These are phyloP conservation scores for Chaenocephalus aceratus DNA, from an alignment of 2,113 vertebrate genomes.

Conservation along the genomic window DNA sequence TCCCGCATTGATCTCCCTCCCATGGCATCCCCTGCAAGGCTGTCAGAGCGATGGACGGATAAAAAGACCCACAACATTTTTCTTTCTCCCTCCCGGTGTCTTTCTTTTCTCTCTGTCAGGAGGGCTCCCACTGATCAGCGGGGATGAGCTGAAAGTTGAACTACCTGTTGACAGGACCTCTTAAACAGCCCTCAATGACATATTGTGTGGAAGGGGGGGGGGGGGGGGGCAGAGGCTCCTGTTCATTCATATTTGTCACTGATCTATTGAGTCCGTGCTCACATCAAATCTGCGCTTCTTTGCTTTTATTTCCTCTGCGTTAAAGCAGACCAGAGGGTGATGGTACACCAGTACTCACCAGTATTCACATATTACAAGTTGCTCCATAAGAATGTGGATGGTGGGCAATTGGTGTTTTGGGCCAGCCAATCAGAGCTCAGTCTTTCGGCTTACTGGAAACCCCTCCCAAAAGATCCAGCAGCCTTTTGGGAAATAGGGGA, in stretches of 20 bases:
- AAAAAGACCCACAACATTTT: constrained; percentile 82
- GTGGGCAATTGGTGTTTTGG: background rate
- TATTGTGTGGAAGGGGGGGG: constrained; percentile 84
- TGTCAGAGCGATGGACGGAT: constrained; percentile 79
- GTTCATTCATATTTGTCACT: constrained; percentile 64
- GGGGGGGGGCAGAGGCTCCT: constrained; percentile 67
- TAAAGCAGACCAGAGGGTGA: constrained; percentile 13
- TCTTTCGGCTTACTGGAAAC: background rate
- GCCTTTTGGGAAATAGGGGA: background rate
- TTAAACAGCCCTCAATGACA: constrained; percentile 89
- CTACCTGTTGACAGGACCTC: constrained; percentile 89
- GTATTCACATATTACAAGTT: background rate
- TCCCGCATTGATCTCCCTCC: constrained; percentile 86
- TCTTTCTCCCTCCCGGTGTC: constrained; percentile 75
- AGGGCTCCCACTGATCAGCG: constrained; percentile 73
- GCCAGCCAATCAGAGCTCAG: background rate
- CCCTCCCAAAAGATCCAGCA: background rate
- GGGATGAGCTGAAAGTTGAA: constrained; percentile 87
- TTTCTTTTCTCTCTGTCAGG: constrained; percentile 75
- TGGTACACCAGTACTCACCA: constrained; percentile 2
- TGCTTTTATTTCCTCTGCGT: constrained; percentile 27
- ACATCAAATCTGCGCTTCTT: constrained; percentile 31
- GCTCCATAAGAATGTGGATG: no score
- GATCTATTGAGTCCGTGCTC: constrained; percentile 54
- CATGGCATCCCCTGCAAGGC: constrained; percentile 78